Conservation (phyloP, 2,797 vertebrate genomes). For the Sus cebifrons region DNA sequence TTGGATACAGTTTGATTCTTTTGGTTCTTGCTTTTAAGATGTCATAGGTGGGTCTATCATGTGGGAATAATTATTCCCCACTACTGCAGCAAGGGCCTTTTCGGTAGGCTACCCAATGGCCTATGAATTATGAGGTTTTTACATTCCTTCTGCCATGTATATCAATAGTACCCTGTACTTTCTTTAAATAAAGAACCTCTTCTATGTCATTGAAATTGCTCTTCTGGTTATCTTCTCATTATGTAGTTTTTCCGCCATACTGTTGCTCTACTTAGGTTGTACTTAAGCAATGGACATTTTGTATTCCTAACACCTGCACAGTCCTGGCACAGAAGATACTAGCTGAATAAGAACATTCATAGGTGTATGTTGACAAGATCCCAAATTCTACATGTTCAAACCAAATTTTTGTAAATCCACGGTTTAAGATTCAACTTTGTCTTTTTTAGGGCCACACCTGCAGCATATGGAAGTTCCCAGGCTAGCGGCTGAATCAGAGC, state of each 20-base stretch:
- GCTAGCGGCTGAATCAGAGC: too few relatives aligned
- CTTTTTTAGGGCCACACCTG: too few relatives aligned
- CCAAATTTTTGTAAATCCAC: neutral
- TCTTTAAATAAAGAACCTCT: neutral
- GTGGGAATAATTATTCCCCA: neutral
- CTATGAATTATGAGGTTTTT: neutral
- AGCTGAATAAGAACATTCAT: slow-evolving; percentile 49
- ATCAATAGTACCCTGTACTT: neutral
- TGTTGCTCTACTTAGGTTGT: neutral
- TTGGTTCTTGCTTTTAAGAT: neutral
- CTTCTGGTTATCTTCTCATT: neutral
- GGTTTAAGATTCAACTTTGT: neutral
- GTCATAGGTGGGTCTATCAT: neutral
- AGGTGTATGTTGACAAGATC: neutral
- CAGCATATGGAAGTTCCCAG: too few relatives aligned
- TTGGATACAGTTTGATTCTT: neutral
- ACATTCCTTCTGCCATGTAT: neutral
- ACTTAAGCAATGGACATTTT: neutral
- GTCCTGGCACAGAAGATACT: neutral
- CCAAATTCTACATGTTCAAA: slow-evolving; percentile 38
- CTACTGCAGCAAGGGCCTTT: neutral
- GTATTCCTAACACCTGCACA: neutral
- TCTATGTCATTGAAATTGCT: neutral
- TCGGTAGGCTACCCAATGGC: neutral
- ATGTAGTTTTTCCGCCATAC: neutral